Base-by-base conservation (phyloP, 2,888 invertebrate genomes). In the Bombylius discolor region DNA sequence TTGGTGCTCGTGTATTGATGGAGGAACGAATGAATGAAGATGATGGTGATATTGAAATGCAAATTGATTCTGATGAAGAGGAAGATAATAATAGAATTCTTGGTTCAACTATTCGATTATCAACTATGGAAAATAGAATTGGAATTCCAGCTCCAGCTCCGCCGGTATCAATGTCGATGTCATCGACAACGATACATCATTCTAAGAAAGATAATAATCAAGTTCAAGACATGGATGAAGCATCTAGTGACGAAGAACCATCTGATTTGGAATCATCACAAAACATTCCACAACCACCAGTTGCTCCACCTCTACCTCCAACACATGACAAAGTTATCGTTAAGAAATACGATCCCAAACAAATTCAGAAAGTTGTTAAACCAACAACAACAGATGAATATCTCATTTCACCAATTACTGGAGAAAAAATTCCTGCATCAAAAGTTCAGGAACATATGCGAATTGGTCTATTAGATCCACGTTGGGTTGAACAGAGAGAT, bases 371-470 rank as follows among this genome's bases (percentile, higher is more conserved):
- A 62, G 77, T 79, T 0, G 76, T 81, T 2, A 80, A 86, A 32
- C 81, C 81, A 33, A 78, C 81, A 6, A 75, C 83, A 6, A 80
- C 85, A 0, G 92, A 93, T 67, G 91, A 95, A 68, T 98, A 87
- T 78, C 83, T 98, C 54, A 93, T 99, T 61, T 99, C 98, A 1
- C 99, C 98, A 0, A 92, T 99, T 68, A 99, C 98, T 1, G 97
- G 97, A 46, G 98, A 99, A 73, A 87, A 89, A 71, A 96, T 99
- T 66, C 95, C 95, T 0, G 96, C 96, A 0, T 91, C 89, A 68
- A 96, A 99, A 75, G 89, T 99, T 58, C 94, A 94, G 58, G 96
- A 99, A 66, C 99, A 99, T 75, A 93, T 99, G 84, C 87, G 96
- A 63, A 96, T 96, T 72, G 95, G 95, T 23, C 76, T 98, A 63